Percentiles rank a stretch among this genome's conserved stretches.
phyloP scores from a whole-genome alignment of 2,888 invertebrate genomes.

The Ophion obscuratus region DNA sequence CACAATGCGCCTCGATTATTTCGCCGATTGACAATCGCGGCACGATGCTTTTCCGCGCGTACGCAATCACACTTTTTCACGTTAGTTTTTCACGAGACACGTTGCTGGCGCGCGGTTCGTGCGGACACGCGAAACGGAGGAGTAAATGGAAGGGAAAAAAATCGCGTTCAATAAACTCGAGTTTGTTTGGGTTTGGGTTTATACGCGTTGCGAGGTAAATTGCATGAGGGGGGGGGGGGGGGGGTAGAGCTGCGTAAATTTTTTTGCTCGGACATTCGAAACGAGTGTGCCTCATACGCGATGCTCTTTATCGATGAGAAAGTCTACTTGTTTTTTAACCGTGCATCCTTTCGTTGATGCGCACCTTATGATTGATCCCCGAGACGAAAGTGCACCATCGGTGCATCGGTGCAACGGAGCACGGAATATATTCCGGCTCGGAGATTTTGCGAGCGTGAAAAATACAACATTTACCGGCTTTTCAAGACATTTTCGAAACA shows the following conservation, averaged over 20 bases:
- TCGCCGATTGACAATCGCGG: not conserved
- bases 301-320: slow-evolving; percentile 22
- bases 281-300: not conserved
- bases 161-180: not conserved
- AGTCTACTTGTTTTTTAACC: not conserved
- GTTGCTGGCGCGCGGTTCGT: not conserved
- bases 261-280: not conserved
- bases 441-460: too few relatives aligned
- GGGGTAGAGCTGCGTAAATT: too few relatives aligned
- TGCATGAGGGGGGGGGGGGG: too few relatives aligned
- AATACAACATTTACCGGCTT: too few relatives aligned
- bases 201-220: too few relatives aligned
- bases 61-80: not conserved
- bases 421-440: slow-evolving; percentile 37
- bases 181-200: too few relatives aligned
- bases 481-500: too few relatives aligned
- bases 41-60: not conserved
- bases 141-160: not conserved
- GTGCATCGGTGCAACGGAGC: slow-evolving; percentile 35
- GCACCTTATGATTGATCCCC: slow-evolving; percentile 40
- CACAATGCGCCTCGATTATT: slow-evolving; percentile 10
- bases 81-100: not conserved
- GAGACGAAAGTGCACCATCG: slow-evolving; percentile 27
- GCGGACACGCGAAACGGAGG: not conserved
- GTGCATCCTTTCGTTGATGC: slow-evolving; percentile 14